A percentile compares a stretch with the other conserved stretches of the same genome.
These are phyloP conservation scores for Plodia interpunctella DNA, from an alignment of 1,140 invertebrate genomes.

Conservation along the genomic window DNA sequence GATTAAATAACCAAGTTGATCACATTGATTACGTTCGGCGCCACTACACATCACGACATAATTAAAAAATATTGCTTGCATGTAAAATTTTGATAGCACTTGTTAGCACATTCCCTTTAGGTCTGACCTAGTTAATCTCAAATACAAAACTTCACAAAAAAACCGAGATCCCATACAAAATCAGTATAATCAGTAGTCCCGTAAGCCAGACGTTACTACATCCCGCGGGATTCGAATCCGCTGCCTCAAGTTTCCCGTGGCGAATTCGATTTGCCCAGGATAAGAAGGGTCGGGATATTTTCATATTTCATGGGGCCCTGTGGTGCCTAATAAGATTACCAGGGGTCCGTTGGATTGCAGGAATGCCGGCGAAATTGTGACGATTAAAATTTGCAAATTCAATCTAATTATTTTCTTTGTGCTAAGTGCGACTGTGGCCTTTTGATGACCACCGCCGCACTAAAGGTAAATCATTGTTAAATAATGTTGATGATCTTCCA, in stretches of 20 bases:
- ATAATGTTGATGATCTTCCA: too few relatives aligned
- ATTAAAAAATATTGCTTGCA: too few relatives aligned
- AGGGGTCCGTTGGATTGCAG: background rate
- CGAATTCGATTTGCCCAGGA: slow-evolving; percentile 10
- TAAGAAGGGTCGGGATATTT: slow-evolving; percentile 1
- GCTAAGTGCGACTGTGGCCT: too few relatives aligned
- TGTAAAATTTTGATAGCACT: too few relatives aligned
- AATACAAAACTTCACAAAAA: background rate
- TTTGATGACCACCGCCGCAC: too few relatives aligned
- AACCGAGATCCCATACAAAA: background rate
- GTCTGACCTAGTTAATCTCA: too few relatives aligned
- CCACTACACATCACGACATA: too few relatives aligned
- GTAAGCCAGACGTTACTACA: background rate
- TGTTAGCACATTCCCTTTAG: too few relatives aligned
- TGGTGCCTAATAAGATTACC: background rate
- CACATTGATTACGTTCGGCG: too few relatives aligned
- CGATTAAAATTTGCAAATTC: background rate
- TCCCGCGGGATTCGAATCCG: slow-evolving; percentile 6
- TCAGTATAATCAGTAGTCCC: background rate
- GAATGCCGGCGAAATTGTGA: background rate
- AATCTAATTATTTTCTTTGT: background rate
- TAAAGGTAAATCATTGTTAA: too few relatives aligned
- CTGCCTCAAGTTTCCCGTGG: slow-evolving; percentile 7
- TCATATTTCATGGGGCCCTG: background rate
- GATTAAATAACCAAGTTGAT: too few relatives aligned